A percentile compares a stretch with the other conserved stretches of the same genome.
Conservation (phyloP, 2,113 vertebrate genomes). For the Bos indicus region DNA sequence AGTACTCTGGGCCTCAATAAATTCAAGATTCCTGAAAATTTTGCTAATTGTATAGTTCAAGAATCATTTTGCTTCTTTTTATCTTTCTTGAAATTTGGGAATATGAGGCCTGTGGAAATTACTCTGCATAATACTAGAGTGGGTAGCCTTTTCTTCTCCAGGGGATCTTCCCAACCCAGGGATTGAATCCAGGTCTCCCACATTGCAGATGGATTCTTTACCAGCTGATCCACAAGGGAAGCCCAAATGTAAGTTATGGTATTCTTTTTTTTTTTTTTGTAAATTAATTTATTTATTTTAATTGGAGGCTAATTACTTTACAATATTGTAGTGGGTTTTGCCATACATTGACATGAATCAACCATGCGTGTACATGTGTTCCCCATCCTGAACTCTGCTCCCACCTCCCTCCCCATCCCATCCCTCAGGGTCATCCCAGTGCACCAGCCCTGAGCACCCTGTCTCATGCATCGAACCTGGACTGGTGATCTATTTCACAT, state of each 20-base stretch:
- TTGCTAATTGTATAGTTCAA: background rate
- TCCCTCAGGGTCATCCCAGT: background rate
- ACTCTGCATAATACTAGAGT: background rate
- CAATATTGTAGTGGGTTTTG: background rate
- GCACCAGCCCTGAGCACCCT: background rate
- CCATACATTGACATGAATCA: background rate
- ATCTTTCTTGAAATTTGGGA: background rate
- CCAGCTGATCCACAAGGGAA: background rate
- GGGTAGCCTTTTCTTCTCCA: background rate
- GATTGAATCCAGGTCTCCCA: fast-evolving
- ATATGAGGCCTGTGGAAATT: background rate
- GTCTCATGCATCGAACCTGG: background rate
- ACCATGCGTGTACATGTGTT: background rate
- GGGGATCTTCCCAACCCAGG: background rate
- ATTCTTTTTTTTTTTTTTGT: background rate
- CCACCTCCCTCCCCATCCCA: background rate
- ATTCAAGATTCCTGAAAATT: background rate
- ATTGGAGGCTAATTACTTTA: background rate
- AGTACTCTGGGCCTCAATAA: background rate
- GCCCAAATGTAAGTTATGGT: background rate
- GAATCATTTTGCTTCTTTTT: background rate
- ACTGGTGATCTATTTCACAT: background rate
- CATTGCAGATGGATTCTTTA: background rate
- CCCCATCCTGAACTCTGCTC: background rate
- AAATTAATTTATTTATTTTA: background rate